Conservation (phyloP, 2,888 invertebrate genomes). For the Agrotis puta region DNA sequence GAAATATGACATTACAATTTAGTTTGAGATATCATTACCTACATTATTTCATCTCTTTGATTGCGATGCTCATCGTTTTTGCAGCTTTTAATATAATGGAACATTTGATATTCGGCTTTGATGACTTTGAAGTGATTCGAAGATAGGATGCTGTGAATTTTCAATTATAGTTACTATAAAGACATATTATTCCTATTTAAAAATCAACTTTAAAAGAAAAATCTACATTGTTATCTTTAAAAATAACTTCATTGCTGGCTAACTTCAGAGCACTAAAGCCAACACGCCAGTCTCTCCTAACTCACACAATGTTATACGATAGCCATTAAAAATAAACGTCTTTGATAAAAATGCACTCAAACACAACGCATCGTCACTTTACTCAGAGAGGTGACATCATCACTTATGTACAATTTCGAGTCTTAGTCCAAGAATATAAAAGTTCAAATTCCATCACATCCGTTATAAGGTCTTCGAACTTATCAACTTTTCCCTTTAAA, state of each 20-base stretch:
- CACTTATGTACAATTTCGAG: slow-evolving; percentile 44
- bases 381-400: slow-evolving; percentile 16
- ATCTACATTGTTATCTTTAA: not conserved
- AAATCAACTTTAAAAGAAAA: not conserved
- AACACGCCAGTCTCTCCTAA: not conserved
- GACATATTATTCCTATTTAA: not conserved
- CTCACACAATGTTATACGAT: not conserved
- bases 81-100: not conserved
- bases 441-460: slow-evolving; percentile 55
- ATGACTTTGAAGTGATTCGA: not conserved
- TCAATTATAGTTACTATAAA: not conserved
- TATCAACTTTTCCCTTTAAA: not conserved
- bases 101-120: not conserved
- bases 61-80: not conserved
- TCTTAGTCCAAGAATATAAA: slow-evolving; percentile 25
- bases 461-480: slow-evolving; percentile 46
- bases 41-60: not conserved
- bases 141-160: not conserved
- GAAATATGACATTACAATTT: not conserved
- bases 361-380: slow-evolving; percentile 26
- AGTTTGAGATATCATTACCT: not conserved
- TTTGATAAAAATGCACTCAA: slow-evolving; percentile 37
- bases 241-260: not conserved
- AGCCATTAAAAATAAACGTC: slow-evolving; percentile 30
- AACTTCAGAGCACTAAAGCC: not conserved